These are phyloP conservation scores for Oxytorus armatus DNA, from an alignment of 2,888 invertebrate species.

Conservation along the genomic window DNA sequence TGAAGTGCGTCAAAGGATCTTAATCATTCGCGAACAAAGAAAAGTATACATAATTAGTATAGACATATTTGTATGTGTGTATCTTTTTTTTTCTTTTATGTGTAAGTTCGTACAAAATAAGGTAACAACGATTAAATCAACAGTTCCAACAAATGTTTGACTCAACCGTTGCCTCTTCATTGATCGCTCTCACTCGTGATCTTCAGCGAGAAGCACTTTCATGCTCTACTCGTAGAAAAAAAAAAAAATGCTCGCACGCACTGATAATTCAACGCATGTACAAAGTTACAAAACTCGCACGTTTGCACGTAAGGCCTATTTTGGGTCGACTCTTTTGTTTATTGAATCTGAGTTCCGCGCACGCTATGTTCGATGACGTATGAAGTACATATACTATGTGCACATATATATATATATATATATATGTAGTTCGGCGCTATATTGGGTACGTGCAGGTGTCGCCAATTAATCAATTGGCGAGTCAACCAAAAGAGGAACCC, in stretches of 20 bases:
- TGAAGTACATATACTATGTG: too few relatives aligned
- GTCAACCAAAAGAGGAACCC: conserved; percentile 2
- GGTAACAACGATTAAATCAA: conserved; percentile 16
- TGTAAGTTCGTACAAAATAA: conserved; percentile 3
- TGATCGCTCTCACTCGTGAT: conserved; percentile 26
- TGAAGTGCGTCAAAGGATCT: background rate
- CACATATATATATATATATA: background rate
- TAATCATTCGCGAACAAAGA: conserved; percentile 27
- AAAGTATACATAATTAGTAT: background rate
- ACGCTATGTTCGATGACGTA: conserved; percentile 35
- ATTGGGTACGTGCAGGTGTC: conserved; percentile 36
- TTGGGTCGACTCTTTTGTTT: conserved; percentile 46
- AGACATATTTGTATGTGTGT: too few relatives aligned
- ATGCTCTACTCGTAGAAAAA: conserved; percentile 5
- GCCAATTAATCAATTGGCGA: conserved; percentile 35
- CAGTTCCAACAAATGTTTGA: conserved; percentile 39
- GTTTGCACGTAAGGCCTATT: conserved; percentile 42
- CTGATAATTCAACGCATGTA: conserved; percentile 21
- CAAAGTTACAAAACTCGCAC: conserved; percentile 36
- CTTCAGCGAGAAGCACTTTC: background rate
- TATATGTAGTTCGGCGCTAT: conserved; percentile 12
- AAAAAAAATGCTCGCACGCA: conserved; percentile 3
- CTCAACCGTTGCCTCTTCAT: conserved; percentile 27
- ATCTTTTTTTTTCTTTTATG: background rate
- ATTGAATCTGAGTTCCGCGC: conserved; percentile 30